Conservation (phyloP, 2,888 invertebrate species). For the Periphyllus acericola region DNA sequence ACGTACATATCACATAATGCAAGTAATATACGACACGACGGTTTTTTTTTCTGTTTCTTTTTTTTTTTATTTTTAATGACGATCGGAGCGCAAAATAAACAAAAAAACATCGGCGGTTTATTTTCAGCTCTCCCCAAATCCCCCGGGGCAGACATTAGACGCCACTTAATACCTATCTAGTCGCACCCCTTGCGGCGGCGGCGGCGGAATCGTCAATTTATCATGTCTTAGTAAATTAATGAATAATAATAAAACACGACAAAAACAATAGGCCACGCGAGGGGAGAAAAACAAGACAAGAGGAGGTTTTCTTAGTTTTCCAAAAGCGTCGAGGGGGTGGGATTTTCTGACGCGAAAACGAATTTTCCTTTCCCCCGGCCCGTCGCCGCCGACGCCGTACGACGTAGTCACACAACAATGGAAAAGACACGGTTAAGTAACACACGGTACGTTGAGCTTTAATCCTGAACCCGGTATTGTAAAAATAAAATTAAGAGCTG, state of each 20-base stretch:
- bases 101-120: conserved; percentile 42
- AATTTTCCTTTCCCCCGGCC: background rate
- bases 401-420: conserved; percentile 49
- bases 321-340: conserved; percentile 30
- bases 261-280: conserved; percentile 53
- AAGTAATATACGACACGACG: background rate
- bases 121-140: conserved; percentile 32
- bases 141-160: conserved; percentile 56
- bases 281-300: conserved; percentile 29
- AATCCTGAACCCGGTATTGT: conserved; percentile 59
- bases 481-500: conserved; percentile 62
- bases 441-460: conserved; percentile 62
- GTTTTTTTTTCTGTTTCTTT: background rate
- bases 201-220: conserved; percentile 49
- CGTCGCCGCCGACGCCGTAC: background rate
- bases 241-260: conserved; percentile 61
- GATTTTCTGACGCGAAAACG: conserved; percentile 61
- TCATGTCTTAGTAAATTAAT: conserved; percentile 62
- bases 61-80: conserved; percentile 7
- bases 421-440: conserved; percentile 61
- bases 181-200: conserved; percentile 14
- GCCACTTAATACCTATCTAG: conserved; percentile 61
- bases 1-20: background rate
- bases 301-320: conserved; percentile 57
- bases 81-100: conserved; percentile 35